Evolutionary conservation across 2,113 vertebrate genomes (phyloP), one percentile per base, ranked within the genome.

Genomic region (Tetrax tetrax): DNA sequence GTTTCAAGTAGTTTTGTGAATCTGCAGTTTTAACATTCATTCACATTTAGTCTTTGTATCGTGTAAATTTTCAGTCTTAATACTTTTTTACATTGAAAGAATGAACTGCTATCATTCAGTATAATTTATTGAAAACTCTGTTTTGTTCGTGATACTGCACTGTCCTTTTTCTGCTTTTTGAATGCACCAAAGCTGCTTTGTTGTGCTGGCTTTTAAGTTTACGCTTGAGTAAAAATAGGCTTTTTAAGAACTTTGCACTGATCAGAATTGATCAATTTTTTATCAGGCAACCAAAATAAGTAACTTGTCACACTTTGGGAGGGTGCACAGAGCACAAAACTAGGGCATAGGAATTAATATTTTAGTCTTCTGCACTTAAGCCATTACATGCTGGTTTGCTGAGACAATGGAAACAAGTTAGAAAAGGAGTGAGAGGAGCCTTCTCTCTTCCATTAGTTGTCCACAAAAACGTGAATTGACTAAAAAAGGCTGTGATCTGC

Each of bases 221-320:
- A 66, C 91, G 57, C 81, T 53, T 35, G 87, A 97, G 89, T 95
- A 94, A 94, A 97, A 89, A 35, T 61, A 92, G 70, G 50, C 69
- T 95, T 97, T 97, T 95, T 91, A 91, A 95, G 95, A 92, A 83
- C 35, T 87, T 91, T 94, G 59, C 10, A 2, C 82, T 96, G 95
- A 96, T 97, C 96, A 93, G 74, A 97, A 96, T 81, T 7, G 41
- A 97, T 98, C 85, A 96, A 97, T 97, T 95, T 98, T 98, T 98
- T 95, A 98, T 97, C 94, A 97, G 91, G 69, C 78, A 91, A 90
- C 92, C 89, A 94, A 97, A 98, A 97, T 90, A 98, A 96, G 94
- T 95, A 96, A 96, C 90, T 89, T 83, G 35, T 6, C 75, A 83
- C 83, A 65, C 78, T 86, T 97, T 37, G 38, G 61, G 71, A 83